A percentile compares a stretch with the other conserved stretches of the same genome.
These are phyloP conservation scores for Actenoides lindsayi DNA, from an alignment of 2,113 vertebrate genomes.

Conservation along the genomic window DNA sequence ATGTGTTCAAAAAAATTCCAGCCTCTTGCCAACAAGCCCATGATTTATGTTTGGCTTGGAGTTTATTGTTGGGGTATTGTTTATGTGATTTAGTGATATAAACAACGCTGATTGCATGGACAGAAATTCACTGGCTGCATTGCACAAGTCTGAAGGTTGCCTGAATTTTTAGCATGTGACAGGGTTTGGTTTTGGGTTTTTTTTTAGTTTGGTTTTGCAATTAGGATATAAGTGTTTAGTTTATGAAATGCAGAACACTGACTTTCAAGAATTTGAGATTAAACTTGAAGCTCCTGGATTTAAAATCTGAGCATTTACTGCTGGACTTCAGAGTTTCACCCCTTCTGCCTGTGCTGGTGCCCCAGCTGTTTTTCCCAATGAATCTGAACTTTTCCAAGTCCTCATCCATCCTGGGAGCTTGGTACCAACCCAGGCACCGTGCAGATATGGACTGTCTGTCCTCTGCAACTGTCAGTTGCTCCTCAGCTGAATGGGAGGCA, in stretches of 20 bases:
- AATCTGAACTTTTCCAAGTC: not conserved
- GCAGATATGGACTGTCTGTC: fast-evolving
- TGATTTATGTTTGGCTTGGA: not conserved
- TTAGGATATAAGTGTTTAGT: not conserved
- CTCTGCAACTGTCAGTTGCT: not conserved
- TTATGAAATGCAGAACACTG: not conserved
- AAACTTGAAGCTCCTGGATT: not conserved
- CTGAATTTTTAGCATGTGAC: not conserved
- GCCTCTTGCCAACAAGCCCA: not conserved
- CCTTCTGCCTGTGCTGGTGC: not conserved
- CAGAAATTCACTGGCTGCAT: not conserved
- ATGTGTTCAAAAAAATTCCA: slow-evolving; percentile 6
- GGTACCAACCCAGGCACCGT: not conserved
- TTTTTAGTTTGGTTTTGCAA: not conserved
- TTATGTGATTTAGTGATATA: not conserved
- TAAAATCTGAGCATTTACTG: not conserved
- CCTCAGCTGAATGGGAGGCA: not conserved
- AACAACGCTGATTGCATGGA: not conserved
- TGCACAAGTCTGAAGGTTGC: not conserved
- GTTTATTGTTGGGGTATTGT: not conserved
- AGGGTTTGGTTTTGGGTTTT: not conserved
- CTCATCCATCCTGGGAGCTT: not conserved
- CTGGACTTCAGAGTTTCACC: not conserved
- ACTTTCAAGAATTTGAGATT: not conserved
- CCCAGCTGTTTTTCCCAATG: not conserved